Evolutionary conservation across 2,113 vertebrate species (phyloP), one percentile per base, ranked within the genome.

Genomic region (Plestiodon gilberti): DNA sequence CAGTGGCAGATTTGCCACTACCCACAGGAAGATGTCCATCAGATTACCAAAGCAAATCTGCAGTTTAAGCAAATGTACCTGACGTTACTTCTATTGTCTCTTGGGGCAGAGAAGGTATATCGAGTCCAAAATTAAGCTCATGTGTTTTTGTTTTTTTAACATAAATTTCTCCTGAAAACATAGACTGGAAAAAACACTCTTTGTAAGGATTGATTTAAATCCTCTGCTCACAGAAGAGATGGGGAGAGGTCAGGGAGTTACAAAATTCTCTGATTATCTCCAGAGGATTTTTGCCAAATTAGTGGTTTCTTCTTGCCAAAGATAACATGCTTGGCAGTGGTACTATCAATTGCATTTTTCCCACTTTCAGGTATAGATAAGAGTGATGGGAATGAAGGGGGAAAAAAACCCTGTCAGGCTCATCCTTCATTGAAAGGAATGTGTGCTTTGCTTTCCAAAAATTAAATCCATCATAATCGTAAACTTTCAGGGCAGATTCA

Each of bases 391-490:
- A 89, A 87, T 78, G 69, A 57, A 74, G 40, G 82, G 20, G 30
- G 3, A 64, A 71, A 70, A 67, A 48, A 74, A 40, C 4, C 43
- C 4, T 48, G 43, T 78, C 1, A 0, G 64, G 18, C 3, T 89
- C 7, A 81, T 90, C 80, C 10, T 14, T 7, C 55, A 30, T 2
- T 65, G 69, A 70, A 84, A 0, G 11, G 23, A 92, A 30, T 43
- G 80, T 81, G 11, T 3, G 43, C 35, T 62, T 23, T 89, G 91
- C 69, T 84, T 95, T 82, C 86, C 71, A 89, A 87, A 87, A 81
- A 10, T 38, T 84, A 62, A 7, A 15, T 20, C 40, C 71, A 74
- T 79, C 33, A 57, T 23, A 1, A 82, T 81, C 14, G 0, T 14
- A 87, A n/a, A 2, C 7, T 78, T 76, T 81, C 20, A 82, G 74